phyloP scores from a whole-genome alignment of 2,797 vertebrate genomes.

The Sphenopsis melanotis region DNA sequence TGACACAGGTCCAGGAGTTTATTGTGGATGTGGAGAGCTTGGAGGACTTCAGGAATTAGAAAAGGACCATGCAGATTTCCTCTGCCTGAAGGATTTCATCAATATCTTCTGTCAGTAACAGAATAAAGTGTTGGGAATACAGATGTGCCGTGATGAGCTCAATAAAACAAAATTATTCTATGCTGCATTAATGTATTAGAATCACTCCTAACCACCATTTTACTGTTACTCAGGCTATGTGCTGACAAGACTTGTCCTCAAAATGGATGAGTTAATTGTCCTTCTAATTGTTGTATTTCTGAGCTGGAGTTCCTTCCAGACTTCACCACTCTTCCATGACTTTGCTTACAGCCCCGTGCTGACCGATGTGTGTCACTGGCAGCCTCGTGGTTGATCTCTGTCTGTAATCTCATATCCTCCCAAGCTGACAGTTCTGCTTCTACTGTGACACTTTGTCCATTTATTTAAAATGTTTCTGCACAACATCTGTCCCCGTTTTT shows the following conservation, averaged over 20 bases:
- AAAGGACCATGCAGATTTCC: not conserved
- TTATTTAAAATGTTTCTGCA: not conserved
- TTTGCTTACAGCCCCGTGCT: not conserved
- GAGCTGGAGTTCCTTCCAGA: not conserved
- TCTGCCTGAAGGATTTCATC: constrained; percentile 3
- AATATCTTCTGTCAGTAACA: constrained; percentile 9
- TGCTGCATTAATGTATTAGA: not conserved
- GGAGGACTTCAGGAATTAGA: not conserved
- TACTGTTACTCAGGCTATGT: not conserved
- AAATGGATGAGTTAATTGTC: constrained; percentile 16
- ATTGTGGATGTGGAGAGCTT: not conserved
- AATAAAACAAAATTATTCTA: constrained; percentile 34
- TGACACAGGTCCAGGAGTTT: not conserved
- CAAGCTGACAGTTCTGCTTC: not conserved
- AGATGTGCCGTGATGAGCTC: constrained; percentile 15
- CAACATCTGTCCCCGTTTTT: not conserved
- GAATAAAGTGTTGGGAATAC: not conserved
- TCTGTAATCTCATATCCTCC: not conserved
- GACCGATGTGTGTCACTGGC: not conserved
- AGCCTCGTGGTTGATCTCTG: not conserved
- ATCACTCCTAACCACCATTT: not conserved
- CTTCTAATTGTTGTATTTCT: not conserved
- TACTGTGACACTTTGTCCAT: not conserved
- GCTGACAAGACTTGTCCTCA: not conserved
- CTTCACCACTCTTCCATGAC: not conserved